These are phyloP conservation scores for Drosophila helvetica DNA, from an alignment of 2,888 invertebrate genomes.

Conservation along the genomic window DNA sequence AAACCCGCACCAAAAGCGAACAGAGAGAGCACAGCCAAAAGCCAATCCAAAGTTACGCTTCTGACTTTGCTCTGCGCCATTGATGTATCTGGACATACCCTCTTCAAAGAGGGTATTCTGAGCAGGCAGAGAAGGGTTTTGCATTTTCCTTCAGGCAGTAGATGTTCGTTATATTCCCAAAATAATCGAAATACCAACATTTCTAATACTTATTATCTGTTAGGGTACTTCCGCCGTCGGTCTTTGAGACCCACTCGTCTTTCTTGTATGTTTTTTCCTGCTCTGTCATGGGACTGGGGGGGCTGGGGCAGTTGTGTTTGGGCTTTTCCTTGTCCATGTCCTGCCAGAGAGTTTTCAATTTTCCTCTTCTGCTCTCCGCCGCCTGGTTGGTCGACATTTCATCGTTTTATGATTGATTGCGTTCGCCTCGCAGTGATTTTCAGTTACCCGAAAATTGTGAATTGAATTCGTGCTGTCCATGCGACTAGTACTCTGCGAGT, in stretches of 20 bases:
- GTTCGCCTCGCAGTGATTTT: constrained; percentile 71
- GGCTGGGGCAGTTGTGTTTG: not conserved
- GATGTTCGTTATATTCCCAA: no score
- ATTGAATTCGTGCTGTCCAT: constrained; percentile 62
- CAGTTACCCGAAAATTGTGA: constrained; percentile 68
- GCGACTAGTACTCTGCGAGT: not conserved
- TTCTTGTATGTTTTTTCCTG: not conserved
- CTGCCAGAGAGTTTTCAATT: constrained; percentile 50
- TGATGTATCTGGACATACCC: constrained; percentile 1
- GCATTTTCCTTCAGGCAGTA: no score
- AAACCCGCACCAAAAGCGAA: constrained; percentile 29
- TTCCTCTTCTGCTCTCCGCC: constrained; percentile 12
- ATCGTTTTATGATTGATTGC: constrained; percentile 81
- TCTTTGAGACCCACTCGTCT: not conserved
- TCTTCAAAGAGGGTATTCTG: no score
- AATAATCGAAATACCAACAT: no score
- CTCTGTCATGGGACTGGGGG: not conserved
- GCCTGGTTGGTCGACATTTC: constrained; percentile 62
- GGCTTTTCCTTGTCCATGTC: constrained; percentile 43
- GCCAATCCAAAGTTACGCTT: constrained; percentile 44
- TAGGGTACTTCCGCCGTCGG: not conserved
- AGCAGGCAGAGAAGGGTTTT: no score
- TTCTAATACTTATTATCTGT: not conserved
- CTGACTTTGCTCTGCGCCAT: constrained; percentile 19
- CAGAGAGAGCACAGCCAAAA: constrained; percentile 24